A percentile compares a stretch with the other conserved stretches of the same genome.
Conservation (phyloP, 2,888 invertebrate species). For the Volucella inanis region DNA sequence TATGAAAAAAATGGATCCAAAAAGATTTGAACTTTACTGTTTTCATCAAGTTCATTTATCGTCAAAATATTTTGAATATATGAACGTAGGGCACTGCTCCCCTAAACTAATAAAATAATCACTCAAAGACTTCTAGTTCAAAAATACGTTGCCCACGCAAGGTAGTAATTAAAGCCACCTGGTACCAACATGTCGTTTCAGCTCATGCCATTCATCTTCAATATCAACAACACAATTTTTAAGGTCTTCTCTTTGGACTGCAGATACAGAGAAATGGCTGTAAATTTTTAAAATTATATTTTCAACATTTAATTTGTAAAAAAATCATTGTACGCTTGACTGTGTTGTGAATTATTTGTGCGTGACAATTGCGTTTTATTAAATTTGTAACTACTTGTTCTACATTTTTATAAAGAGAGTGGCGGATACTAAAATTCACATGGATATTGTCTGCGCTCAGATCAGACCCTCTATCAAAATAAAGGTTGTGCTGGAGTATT, state of each 20-base stretch:
- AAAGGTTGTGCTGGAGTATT: constrained; percentile 25
- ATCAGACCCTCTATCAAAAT: constrained; percentile 28
- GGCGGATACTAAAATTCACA: too few species aligned
- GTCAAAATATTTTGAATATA: constrained; percentile 6
- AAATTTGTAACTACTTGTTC: constrained; percentile 24
- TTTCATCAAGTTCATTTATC: not conserved
- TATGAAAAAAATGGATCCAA: constrained; percentile 14
- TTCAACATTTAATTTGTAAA: not conserved
- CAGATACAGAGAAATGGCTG: not conserved
- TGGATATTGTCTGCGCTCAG: constrained; percentile 33
- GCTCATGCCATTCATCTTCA: constrained; percentile 4
- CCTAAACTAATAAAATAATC: constrained; percentile 10
- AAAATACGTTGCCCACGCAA: constrained; percentile 3
- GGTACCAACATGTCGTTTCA: constrained; percentile 13
- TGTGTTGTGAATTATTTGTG: constrained; percentile 35
- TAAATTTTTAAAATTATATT: constrained; percentile 7
- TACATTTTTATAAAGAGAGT: not conserved
- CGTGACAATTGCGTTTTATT: not conserved
- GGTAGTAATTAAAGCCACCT: constrained; percentile 22
- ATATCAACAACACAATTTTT: constrained; percentile 9
- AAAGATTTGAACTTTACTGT: constrained; percentile 11
- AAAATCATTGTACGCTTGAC: constrained; percentile 45
- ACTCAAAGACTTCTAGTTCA: constrained; percentile 7
- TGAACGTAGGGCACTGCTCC: not conserved
- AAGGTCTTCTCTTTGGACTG: not conserved